phyloP scores from a whole-genome alignment of 2,113 vertebrate genomes.

The Herpailurus yagouaroundi region DNA sequence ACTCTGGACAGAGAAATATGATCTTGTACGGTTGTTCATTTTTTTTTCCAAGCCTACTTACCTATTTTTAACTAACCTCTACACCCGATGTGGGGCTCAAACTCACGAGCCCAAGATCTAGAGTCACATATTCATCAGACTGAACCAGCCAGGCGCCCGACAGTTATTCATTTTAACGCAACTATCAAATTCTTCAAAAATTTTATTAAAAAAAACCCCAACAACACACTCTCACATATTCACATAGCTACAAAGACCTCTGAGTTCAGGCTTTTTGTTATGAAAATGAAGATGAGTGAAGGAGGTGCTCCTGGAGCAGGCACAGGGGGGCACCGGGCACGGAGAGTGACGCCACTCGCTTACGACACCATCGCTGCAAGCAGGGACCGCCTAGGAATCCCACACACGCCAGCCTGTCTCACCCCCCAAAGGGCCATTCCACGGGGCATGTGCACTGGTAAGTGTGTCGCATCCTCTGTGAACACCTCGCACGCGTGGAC shows the following conservation, averaged over 20 bases:
- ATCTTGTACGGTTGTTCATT: not conserved
- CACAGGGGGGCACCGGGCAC: no score
- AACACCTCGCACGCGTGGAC: not conserved
- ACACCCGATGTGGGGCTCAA: not conserved
- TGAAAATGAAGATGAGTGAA: not conserved
- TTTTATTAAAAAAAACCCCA: not conserved
- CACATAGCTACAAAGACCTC: not conserved
- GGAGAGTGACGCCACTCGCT: not conserved
- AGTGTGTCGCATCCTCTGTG: not conserved
- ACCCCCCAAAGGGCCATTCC: not conserved
- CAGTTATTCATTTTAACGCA: not conserved
- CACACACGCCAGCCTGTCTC: not conserved
- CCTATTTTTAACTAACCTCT: not conserved
- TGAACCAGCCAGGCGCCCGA: not conserved
- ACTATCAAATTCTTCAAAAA: conserved; percentile 18
- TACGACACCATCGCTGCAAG: not conserved
- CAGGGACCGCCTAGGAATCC: not conserved
- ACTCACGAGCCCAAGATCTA: not conserved
- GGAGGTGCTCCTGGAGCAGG: not conserved
- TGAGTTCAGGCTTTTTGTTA: not conserved
- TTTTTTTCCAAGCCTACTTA: not conserved
- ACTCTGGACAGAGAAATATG: conserved; percentile 31
- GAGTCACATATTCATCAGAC: not conserved
- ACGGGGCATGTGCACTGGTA: not conserved
- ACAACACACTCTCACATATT: not conserved